These are phyloP conservation scores for Heterocephalus glaber DNA, from an alignment of 2,113 vertebrate species.

Conservation along the genomic window DNA sequence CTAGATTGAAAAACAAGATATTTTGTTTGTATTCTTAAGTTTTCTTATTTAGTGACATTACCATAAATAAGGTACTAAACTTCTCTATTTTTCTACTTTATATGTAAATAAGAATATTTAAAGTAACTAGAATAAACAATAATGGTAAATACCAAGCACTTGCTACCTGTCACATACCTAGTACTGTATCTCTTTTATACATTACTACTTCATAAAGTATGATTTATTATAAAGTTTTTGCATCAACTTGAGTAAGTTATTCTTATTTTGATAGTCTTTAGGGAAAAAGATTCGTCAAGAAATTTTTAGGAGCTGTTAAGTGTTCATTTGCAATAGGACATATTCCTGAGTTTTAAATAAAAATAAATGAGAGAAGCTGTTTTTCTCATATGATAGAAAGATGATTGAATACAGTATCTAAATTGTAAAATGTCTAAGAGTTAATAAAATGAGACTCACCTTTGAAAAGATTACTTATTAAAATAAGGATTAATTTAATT, in stretches of 20 bases:
- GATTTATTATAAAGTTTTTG: slow-evolving; percentile 2
- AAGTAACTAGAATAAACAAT: not conserved
- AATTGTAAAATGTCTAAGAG: not conserved
- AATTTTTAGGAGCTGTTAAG: not conserved
- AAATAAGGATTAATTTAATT: slow-evolving; percentile 33
- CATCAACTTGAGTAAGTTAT: not conserved
- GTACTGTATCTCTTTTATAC: not conserved
- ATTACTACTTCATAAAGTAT: not conserved
- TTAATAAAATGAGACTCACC: not conserved
- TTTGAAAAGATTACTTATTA: not conserved
- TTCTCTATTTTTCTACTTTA: slow-evolving; percentile 16
- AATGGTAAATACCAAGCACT: not conserved
- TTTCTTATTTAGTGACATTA: slow-evolving; percentile 23
- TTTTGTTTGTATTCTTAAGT: not conserved
- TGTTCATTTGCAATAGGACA: not conserved
- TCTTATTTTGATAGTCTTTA: slow-evolving; percentile 1
- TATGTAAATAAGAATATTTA: not conserved
- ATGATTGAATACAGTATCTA: not conserved
- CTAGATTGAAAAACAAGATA: not conserved
- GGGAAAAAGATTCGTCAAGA: not conserved
- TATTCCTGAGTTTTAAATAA: slow-evolving; percentile 20
- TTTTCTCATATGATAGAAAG: not conserved
- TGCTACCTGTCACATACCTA: not conserved
- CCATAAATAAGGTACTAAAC: not conserved
- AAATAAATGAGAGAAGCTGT: not conserved